A percentile compares a stretch with the other conserved stretches of the same genome.
Conservation (phyloP, 2,888 invertebrate genomes). For the Penaeus monodon region DNA sequence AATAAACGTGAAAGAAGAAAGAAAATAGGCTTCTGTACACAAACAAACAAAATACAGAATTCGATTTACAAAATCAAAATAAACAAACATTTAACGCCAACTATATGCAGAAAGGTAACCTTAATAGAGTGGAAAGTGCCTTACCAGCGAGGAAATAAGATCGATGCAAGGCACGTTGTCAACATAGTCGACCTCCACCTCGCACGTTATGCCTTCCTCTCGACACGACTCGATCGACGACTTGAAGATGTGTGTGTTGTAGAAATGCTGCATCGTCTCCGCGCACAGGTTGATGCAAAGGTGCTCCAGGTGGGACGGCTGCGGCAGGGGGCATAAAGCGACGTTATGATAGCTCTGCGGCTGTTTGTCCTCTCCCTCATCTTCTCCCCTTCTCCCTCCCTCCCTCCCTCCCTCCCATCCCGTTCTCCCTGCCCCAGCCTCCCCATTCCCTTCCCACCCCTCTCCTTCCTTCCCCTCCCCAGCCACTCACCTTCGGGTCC, state of each 20-base stretch:
- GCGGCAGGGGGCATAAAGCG: slow-evolving; percentile 54
- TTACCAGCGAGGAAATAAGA: slow-evolving; percentile 87
- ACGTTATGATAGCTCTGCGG: neutral
- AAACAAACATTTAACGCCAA: neutral
- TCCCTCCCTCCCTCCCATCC: neutral
- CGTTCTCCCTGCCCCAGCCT: neutral
- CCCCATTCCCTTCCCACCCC: neutral
- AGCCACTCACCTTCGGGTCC: slow-evolving; percentile 78
- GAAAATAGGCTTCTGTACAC: too few species aligned
- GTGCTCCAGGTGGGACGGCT: slow-evolving; percentile 90
- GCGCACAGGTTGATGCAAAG: slow-evolving; percentile 95
- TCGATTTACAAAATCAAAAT: neutral
- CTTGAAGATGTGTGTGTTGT: slow-evolving; percentile 96
- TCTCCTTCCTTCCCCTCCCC: neutral
- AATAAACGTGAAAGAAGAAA: too few species aligned
- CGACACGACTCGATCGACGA: slow-evolving; percentile 92
- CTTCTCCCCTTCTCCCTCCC: neutral
- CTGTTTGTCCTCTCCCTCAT: too few species aligned
- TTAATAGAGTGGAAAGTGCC: slow-evolving; percentile 59
- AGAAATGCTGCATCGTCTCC: slow-evolving; percentile 97
- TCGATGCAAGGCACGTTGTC: slow-evolving; percentile 97
- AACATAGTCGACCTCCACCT: slow-evolving; percentile 91
- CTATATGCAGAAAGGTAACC: neutral
- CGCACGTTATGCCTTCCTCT: slow-evolving; percentile 91
- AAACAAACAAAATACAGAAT: too few species aligned